phyloP scores from a whole-genome alignment of 2,113 vertebrate species.

The Tiliqua scincoides region DNA sequence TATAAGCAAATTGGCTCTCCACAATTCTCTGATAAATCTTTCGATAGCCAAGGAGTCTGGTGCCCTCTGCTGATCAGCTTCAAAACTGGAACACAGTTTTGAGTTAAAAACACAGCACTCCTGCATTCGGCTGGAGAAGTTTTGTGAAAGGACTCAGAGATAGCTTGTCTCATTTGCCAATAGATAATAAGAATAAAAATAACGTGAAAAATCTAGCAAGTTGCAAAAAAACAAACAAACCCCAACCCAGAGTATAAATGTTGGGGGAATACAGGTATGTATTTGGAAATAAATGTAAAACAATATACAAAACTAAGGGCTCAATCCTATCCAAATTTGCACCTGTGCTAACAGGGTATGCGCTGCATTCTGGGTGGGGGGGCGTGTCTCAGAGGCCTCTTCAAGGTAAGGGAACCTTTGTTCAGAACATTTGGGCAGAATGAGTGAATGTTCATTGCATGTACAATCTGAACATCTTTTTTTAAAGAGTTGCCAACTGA shows the following conservation, averaged over 20 bases:
- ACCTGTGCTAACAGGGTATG: too few species aligned
- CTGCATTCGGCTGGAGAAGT: neutral
- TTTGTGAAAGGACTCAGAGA: neutral
- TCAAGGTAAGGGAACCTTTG: too few species aligned
- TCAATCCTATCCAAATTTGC: too few species aligned
- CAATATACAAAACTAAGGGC: too few species aligned
- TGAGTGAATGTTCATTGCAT: neutral
- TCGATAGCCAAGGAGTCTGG: neutral
- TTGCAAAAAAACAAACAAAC: neutral
- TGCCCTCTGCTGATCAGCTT: neutral
- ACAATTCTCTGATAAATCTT: neutral
- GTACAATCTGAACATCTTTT: neutral
- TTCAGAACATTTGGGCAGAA: too few species aligned
- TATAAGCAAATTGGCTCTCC: neutral
- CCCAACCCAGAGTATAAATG: neutral
- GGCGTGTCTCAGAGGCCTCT: too few species aligned
- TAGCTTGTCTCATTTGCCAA: neutral
- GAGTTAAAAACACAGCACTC: neutral
- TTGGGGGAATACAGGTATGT: too few species aligned
- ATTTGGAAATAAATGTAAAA: too few species aligned
- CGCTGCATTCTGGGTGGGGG: too few species aligned
- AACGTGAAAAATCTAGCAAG: neutral
- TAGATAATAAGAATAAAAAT: neutral
- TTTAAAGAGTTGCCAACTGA: neutral
- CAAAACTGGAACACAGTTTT: neutral